Percentiles rank a stretch among this genome's conserved stretches.
These are phyloP conservation scores for Callocephalon fimbriatum DNA, from an alignment of 2,113 vertebrate species.

Conservation along the genomic window DNA sequence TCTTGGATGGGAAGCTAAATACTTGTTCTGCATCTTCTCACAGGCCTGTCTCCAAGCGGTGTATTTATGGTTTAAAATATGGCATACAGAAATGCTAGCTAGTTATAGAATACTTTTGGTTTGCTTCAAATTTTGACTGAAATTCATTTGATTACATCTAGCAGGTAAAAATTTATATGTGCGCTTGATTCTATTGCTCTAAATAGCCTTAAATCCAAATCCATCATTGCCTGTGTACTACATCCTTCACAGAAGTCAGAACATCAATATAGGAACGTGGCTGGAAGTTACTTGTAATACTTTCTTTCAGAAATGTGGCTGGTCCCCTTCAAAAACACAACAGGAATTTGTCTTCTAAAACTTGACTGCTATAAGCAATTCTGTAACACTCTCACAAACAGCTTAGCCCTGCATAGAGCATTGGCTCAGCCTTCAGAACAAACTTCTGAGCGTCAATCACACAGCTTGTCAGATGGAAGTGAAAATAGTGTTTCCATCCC, in stretches of 20 bases:
- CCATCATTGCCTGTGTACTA: fast-evolving
- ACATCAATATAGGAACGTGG: not conserved
- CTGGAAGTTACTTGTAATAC: not conserved
- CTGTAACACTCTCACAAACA: not conserved
- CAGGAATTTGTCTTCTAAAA: not conserved
- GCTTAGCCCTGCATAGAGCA: fast-evolving
- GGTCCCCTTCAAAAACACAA: not conserved
- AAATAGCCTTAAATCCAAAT: not conserved
- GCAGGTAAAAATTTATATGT: not conserved
- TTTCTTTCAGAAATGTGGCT: not conserved
- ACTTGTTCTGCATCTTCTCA: not conserved
- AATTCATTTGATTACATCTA: not conserved
- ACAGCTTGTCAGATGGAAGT: not conserved
- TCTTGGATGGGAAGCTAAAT: not conserved
- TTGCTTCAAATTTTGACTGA: not conserved
- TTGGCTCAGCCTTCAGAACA: not conserved
- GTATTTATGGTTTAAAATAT: not conserved
- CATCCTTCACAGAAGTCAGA: not conserved
- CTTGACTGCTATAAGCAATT: not conserved
- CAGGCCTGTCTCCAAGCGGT: not conserved
- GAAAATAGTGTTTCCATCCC: not conserved
- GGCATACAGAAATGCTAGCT: not conserved
- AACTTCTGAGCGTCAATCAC: not conserved
- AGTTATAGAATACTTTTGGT: not conserved
- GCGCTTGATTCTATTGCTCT: not conserved